A percentile compares a stretch with the other conserved stretches of the same genome.
Evolutionary conservation across 2,888 invertebrate genomes (phyloP).

Genomic region (Calameuta filiformis): DNA sequence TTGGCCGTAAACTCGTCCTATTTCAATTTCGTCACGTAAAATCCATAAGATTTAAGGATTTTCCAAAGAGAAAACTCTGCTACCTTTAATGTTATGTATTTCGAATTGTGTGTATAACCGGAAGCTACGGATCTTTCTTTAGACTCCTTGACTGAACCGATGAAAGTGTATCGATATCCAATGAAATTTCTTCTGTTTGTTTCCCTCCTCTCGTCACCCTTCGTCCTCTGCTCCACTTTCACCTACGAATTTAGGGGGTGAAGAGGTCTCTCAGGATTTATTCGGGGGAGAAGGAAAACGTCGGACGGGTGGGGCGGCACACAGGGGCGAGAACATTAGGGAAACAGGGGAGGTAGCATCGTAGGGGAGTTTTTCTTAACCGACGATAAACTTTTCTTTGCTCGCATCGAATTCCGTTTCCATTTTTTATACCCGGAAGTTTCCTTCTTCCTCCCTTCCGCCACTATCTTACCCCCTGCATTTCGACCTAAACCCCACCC

Average conservation of each 20-base stretch:
- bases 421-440: background rate
- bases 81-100: constrained; percentile 4
- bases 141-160: background rate
- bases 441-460: background rate
- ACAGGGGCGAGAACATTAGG: background rate
- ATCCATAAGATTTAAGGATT: constrained; percentile 29
- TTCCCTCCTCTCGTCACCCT: background rate
- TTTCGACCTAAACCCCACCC: background rate
- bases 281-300: background rate
- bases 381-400: background rate
- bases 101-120: background rate
- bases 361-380: background rate
- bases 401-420: background rate
- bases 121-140: background rate
- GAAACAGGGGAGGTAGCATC: background rate
- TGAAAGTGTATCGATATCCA: background rate
- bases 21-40: constrained; percentile 34
- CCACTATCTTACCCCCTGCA: background rate
- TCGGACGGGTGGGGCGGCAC: background rate
- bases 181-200: background rate
- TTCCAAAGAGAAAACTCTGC: constrained; percentile 17
- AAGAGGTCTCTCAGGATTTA: background rate
- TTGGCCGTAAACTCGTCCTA: constrained; percentile 32
- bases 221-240: background rate
- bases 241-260: background rate